Evolutionary conservation across 1,140 invertebrate genomes (phyloP), one percentile per base, ranked within the genome.

Genomic region (Leptopilina clavipes): DNA sequence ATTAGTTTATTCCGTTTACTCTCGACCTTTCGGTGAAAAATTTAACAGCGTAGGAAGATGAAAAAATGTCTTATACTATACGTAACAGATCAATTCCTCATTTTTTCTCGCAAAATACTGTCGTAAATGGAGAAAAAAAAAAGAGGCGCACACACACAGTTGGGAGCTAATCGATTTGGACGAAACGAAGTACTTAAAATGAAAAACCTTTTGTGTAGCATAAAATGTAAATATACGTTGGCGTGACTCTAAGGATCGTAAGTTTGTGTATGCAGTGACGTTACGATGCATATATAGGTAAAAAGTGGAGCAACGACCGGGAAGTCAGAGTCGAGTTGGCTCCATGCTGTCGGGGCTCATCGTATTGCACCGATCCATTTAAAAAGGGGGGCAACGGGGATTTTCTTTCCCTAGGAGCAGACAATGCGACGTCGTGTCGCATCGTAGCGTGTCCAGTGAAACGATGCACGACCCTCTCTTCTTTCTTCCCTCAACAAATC

Each of bases 291-390:
- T 71, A 82, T 71, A 77, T 76, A 77, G 6, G 37, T 74, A 78
- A 43, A 82, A 89, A 89, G 83, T 89, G 72, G 87, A 88, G 82
- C 87, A 89, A 89, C 84, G 86, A 88, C 86, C 87, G 80, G 75
- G 77, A 79, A 83, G 84, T 81, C 79, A 80, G 81, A 87, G 82
- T 83, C 83, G 74, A 9, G 81, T 79, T 80, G 86, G 86, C 86
- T 86, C 84, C 87, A 74, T 79, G 82, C 81, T 86, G 85, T 84
- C 87, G 85, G 85, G 79, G 81, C 83, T 84, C 86, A 79, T 82
- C 79, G 84, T 86, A 86, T 82, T 86, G 84, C 84, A 83, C 83
- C 84, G 83, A 86, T 83, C 83, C 79, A 83, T 82, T 83, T 86
- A 72, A 82, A 45, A 73, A 56, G 40, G n/a, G 74, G 71, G 72